Evolutionary conservation across 2,888 invertebrate genomes (phyloP).

Genomic region (Hesperia comma): DNA sequence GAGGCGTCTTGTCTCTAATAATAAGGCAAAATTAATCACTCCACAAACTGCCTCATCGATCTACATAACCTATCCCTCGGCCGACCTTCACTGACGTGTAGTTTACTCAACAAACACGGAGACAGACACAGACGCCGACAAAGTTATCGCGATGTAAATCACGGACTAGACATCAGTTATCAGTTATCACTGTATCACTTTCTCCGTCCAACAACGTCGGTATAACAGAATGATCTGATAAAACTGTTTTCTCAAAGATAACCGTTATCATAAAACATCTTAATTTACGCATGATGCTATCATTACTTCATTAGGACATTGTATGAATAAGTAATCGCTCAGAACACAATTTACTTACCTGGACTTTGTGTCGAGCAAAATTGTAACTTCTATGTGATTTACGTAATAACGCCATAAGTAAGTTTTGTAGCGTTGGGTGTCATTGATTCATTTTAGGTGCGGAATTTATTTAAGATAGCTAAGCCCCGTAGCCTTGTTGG

Average conservation of each 20-base stretch:
- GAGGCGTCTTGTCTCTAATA: too few relatives aligned
- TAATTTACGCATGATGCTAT: not conserved
- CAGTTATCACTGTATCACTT: conserved; percentile 53
- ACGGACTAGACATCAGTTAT: conserved; percentile 38
- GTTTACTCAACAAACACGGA: conserved; percentile 45
- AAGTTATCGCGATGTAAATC: conserved; percentile 41
- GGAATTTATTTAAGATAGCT: too few relatives aligned
- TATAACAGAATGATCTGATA: conserved; percentile 46
- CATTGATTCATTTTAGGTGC: too few relatives aligned
- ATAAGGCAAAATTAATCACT: too few relatives aligned
- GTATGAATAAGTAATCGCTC: not conserved
- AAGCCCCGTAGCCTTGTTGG: too few relatives aligned
- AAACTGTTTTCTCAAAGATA: conserved; percentile 47
- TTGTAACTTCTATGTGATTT: too few relatives aligned
- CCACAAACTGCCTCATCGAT: too few relatives aligned
- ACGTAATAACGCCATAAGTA: too few relatives aligned
- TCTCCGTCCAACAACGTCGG: conserved; percentile 46
- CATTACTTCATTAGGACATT: not conserved
- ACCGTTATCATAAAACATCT: conserved; percentile 11
- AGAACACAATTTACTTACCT: not conserved
- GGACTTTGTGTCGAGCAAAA: too few relatives aligned
- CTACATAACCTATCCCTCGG: conserved; percentile 19
- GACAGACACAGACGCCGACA: conserved; percentile 25
- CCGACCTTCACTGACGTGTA: conserved; percentile 45
- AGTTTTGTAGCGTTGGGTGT: too few relatives aligned